phyloP scores from a whole-genome alignment of 2,888 invertebrate genomes.

The Cartodere bifasciata region DNA sequence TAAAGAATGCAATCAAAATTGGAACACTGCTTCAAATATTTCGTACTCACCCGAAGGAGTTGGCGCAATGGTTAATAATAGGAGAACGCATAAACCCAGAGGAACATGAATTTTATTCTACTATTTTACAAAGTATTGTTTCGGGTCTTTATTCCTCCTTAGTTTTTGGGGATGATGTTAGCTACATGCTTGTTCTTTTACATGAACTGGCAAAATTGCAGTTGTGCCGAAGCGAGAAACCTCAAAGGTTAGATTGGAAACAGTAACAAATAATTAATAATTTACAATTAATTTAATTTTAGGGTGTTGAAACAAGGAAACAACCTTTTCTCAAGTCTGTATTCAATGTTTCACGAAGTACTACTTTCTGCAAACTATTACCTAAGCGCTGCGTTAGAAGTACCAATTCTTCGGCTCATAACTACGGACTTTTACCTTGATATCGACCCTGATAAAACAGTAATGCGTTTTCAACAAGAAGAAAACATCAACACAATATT shows the following conservation, averaged over 20 bases:
- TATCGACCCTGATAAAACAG: constrained; percentile 77
- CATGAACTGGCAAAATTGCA: constrained; percentile 60
- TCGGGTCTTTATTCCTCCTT: constrained; percentile 62
- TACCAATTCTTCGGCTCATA: constrained; percentile 80
- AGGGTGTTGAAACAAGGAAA: constrained; percentile 72
- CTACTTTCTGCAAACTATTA: constrained; percentile 86
- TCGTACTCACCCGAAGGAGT: constrained; percentile 53
- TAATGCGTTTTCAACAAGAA: constrained; percentile 40
- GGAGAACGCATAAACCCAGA: constrained; percentile 45
- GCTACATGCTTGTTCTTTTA: constrained; percentile 48
- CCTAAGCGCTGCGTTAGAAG: constrained; percentile 81
- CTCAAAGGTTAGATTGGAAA: constrained; percentile 36
- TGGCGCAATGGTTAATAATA: constrained; percentile 55
- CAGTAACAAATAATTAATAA: constrained; percentile 1
- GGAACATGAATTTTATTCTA: constrained; percentile 21
- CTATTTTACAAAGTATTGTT: constrained; percentile 43
- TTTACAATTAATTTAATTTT: constrained; percentile 16
- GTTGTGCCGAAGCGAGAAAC: constrained; percentile 55
- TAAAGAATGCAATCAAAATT: constrained; percentile 45
- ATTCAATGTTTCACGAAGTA: constrained; percentile 79
- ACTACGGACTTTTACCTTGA: constrained; percentile 87
- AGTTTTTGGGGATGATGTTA: constrained; percentile 62
- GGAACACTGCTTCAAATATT: constrained; percentile 57
- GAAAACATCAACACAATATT: constrained; percentile 18
- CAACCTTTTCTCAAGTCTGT: constrained; percentile 77